A percentile compares a stretch with the other conserved stretches of the same genome.
Conservation (phyloP, 2,113 vertebrate species). For the Callorhinus ursinus region DNA sequence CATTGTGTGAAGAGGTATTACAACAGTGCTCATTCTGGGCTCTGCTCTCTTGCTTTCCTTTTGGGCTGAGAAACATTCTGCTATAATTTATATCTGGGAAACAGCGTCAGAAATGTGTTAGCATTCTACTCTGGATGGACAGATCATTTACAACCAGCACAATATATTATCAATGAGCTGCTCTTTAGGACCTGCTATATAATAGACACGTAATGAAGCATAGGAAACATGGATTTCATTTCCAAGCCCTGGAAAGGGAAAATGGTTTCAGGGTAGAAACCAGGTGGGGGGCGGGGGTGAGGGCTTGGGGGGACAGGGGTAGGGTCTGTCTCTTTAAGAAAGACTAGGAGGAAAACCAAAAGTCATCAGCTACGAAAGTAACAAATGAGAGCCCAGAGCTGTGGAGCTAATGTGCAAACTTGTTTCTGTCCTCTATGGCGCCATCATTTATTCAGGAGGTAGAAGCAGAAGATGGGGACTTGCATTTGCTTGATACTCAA, state of each 20-base stretch:
- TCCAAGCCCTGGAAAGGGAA: slow-evolving; percentile 77
- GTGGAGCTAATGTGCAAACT: slow-evolving; percentile 99
- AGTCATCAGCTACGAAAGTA: slow-evolving; percentile 92
- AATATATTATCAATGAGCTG: slow-evolving; percentile 88
- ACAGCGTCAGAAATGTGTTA: slow-evolving; percentile 85
- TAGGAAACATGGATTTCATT: slow-evolving; percentile 87
- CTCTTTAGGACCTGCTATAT: slow-evolving; percentile 87
- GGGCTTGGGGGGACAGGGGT: slow-evolving; percentile 50
- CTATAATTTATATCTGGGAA: slow-evolving; percentile 85
- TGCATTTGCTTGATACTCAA: slow-evolving; percentile 99
- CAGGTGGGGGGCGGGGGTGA: not conserved
- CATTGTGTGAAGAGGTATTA: slow-evolving; percentile 74
- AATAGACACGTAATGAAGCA: slow-evolving; percentile 86
- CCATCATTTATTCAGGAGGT: slow-evolving; percentile 99
- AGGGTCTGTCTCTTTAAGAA: slow-evolving; percentile 89
- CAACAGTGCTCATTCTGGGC: not conserved
- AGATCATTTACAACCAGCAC: slow-evolving; percentile 88
- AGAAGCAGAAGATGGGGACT: slow-evolving; percentile 99
- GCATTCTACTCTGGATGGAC: slow-evolving; percentile 86
- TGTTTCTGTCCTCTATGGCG: slow-evolving; percentile 99
- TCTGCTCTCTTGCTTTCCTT: slow-evolving; percentile 62
- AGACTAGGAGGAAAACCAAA: slow-evolving; percentile 87
- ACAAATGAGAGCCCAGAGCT: slow-evolving; percentile 94
- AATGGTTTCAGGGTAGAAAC: not conserved
- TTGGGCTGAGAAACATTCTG: slow-evolving; percentile 81